Conservation (phyloP, 2,888 invertebrate species). For the Prosopocoilus inquinatus region DNA sequence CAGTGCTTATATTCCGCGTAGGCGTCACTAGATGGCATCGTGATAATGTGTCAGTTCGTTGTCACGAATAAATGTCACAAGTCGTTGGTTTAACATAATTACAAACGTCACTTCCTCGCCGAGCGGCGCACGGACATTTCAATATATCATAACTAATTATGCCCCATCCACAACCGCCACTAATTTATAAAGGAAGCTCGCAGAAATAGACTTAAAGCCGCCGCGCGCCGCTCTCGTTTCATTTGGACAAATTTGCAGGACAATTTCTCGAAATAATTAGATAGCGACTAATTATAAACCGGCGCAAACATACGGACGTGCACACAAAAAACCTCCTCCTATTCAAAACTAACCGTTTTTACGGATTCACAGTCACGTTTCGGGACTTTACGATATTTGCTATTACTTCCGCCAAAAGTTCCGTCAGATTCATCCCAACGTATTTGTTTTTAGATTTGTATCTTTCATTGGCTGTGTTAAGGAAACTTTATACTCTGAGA, state of each 20-base stretch:
- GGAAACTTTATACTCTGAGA: background rate
- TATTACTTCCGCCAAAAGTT: constrained; percentile 2
- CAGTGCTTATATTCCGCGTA: background rate
- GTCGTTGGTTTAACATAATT: constrained; percentile 16
- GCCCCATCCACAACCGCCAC: background rate
- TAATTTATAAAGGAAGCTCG: too few species aligned
- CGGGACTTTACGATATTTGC: background rate
- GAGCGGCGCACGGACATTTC: constrained; percentile 1
- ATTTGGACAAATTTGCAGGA: too few species aligned
- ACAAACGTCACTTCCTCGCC: constrained; percentile 11
- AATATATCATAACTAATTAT: background rate
- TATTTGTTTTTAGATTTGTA: constrained; percentile 2
- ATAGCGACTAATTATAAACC: too few species aligned
- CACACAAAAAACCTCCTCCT: background rate
- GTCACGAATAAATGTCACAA: constrained; percentile 15
- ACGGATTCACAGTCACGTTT: constrained; percentile 2
- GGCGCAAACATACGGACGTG: too few species aligned
- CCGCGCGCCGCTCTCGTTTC: too few species aligned
- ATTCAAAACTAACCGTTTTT: constrained; percentile 1
- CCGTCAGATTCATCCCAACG: background rate
- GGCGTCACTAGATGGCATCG: constrained; percentile 6
- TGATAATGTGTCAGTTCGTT: constrained; percentile 7
- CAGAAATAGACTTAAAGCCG: too few species aligned
- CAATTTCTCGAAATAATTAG: too few species aligned
- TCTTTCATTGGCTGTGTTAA: background rate